Percentiles rank a stretch among this genome's conserved stretches.
phyloP scores from a whole-genome alignment of 2,888 invertebrate genomes.

The Synergus umbraculus region DNA sequence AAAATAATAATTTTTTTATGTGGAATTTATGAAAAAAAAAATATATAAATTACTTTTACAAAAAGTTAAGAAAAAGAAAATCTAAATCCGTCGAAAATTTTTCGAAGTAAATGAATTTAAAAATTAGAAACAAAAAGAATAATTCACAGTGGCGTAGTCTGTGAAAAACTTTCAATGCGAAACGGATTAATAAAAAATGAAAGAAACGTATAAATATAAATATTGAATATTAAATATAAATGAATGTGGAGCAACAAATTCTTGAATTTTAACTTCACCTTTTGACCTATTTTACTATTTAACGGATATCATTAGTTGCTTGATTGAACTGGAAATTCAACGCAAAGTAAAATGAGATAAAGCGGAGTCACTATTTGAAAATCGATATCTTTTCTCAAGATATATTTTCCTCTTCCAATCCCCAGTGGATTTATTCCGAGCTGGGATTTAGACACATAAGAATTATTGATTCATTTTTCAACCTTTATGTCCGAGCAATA shows the following conservation, averaged over 20 bases:
- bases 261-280: neutral
- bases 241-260: neutral
- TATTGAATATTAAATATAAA: neutral
- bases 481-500: neutral
- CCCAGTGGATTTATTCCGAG: too few relatives aligned
- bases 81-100: too few relatives aligned
- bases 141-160: too few relatives aligned
- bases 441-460: too few relatives aligned
- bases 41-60: too few relatives aligned
- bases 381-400: neutral
- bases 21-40: too few relatives aligned
- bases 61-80: neutral
- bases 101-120: too few relatives aligned
- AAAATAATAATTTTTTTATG: too few relatives aligned
- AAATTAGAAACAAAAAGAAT: too few relatives aligned
- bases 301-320: neutral
- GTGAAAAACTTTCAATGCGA: neutral
- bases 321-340: neutral
- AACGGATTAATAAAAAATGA: neutral
- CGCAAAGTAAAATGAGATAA: neutral
- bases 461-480: neutral
- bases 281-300: neutral
- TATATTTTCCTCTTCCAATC: neutral
- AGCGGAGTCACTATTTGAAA: neutral
- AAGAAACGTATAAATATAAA: neutral